phyloP scores from a whole-genome alignment of 64 coral and sea anemone species.

The Montipora foliosa region DNA sequence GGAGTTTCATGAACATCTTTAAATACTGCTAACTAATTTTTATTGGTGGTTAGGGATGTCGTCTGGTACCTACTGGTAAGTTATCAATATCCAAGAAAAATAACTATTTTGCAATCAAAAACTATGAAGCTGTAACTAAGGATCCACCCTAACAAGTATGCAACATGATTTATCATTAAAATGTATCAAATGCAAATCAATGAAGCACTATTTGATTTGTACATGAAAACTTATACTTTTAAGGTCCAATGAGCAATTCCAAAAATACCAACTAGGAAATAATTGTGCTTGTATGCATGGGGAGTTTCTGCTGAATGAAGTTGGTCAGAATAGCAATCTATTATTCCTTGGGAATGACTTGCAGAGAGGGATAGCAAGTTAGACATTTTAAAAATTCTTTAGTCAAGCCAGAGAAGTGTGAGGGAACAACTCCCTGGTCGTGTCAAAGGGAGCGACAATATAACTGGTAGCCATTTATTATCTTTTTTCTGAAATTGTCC shows the following conservation, averaged over 20 bases:
- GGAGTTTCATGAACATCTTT: conserved; percentile 11
- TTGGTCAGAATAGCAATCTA: conserved; percentile 26
- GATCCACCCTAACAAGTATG: conserved; percentile 28
- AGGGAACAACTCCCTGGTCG: conserved; percentile 11
- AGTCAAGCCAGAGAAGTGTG: conserved; percentile 23
- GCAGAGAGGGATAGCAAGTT: conserved; percentile 22
- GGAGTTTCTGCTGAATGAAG: conserved; percentile 26
- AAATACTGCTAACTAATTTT: conserved; percentile 5
- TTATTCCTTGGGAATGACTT: conserved; percentile 25
- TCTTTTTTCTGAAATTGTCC: conserved; percentile 23
- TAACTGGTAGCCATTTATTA: conserved; percentile 14
- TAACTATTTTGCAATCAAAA: conserved; percentile 10
- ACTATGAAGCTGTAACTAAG: not conserved
- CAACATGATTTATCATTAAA: conserved; percentile 34
- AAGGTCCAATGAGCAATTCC: conserved; percentile 21
- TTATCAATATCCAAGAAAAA: conserved; percentile 18
- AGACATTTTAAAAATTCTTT: conserved; percentile 28
- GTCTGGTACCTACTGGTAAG: not conserved
- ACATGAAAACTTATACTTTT: conserved; percentile 35
- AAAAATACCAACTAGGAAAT: conserved; percentile 29
- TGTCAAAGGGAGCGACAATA: conserved; percentile 10
- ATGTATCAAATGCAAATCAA: conserved; percentile 30
- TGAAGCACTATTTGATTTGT: conserved; percentile 32
- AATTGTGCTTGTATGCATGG: conserved; percentile 24
- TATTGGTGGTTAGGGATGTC: not conserved